phyloP scores from a whole-genome alignment of 2,797 vertebrate genomes.

The Esox masquinongy region DNA sequence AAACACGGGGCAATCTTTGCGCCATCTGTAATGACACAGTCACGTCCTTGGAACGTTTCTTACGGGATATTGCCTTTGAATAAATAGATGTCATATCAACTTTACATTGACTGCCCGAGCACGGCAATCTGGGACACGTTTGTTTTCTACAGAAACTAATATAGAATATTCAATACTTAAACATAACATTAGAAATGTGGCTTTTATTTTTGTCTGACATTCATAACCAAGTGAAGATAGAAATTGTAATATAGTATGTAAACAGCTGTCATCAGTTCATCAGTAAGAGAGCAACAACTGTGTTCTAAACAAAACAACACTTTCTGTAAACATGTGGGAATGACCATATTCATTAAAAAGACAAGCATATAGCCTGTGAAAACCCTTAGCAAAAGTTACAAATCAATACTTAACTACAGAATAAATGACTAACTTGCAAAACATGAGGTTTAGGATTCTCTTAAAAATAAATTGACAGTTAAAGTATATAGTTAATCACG shows the following conservation, averaged over 20 bases:
- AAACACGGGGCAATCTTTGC: too few species aligned
- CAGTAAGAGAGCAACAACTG: constrained; percentile 6
- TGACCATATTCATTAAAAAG: neutral
- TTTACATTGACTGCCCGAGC: neutral
- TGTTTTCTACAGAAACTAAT: neutral
- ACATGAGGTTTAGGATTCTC: neutral
- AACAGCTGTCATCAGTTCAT: constrained; percentile 31
- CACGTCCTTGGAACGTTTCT: too few species aligned
- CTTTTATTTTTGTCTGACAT: constrained; percentile 58
- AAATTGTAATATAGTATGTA: constrained; percentile 26
- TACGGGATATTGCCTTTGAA: too few species aligned
- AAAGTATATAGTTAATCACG: neutral
- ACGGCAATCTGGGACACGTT: neutral
- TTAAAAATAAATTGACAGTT: neutral
- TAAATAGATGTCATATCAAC: too few species aligned
- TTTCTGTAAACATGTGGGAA: constrained; percentile 5
- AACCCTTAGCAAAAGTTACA: neutral
- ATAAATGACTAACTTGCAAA: neutral
- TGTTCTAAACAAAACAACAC: constrained; percentile 11
- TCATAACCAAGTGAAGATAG: neutral
- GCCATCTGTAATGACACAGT: too few species aligned
- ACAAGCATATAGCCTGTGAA: neutral
- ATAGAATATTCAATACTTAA: neutral
- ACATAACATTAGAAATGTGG: constrained; percentile 41
- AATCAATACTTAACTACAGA: neutral